Base-by-base conservation (phyloP, 2,888 invertebrate species). In the Latrodectus hesperus region DNA sequence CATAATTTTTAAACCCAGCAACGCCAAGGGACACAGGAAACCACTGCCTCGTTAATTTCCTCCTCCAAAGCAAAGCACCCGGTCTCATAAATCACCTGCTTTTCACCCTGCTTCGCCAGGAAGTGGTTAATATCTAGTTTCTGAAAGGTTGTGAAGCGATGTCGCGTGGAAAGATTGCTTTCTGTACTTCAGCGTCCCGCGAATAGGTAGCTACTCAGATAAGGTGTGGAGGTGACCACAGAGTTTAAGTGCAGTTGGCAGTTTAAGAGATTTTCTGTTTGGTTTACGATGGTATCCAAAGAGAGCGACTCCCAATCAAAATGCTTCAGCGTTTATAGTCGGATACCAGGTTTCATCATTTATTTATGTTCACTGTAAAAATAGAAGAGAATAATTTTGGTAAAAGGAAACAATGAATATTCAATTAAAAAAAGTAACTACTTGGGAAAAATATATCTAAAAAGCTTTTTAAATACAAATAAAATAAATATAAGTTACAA, bases 31-130 rank as follows among this genome's bases (percentile, higher is more conserved):
- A 55, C 55, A 82, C 75, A 70, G 70, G 82, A 82, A 70, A 82
- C 82, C 75, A 17, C 65, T 38, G 26, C 60, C 49, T 75, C 75
- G 75, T 82, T 82, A 82, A 82, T 82, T 82, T 82, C 75, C 82
- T 55, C 10, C 64, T 14, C 75, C 49, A 60, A 72, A 80, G 72
- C 71, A 71, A 80, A 80, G 38, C 80, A 11, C 60, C 68, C 70
- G 17, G 38, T 52, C 9, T 60, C 75, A 60, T 82, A 82, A 82
- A 82, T 82, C 82, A 82, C 16, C 51, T 26, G 38, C n/a, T 22
- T 52, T 77, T 49, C 52, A 51, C 67, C 60, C 65, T 17, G 26
- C 55, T n/a, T 22, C 65, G 60, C 17, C 64, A 80, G 80, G 72
- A 80, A 72, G 80, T 38, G 22, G 26, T 80, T 72, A 71, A 71